Evolutionary conservation across 2,888 invertebrate genomes (phyloP).

Genomic region (Danaus chrysippus): DNA sequence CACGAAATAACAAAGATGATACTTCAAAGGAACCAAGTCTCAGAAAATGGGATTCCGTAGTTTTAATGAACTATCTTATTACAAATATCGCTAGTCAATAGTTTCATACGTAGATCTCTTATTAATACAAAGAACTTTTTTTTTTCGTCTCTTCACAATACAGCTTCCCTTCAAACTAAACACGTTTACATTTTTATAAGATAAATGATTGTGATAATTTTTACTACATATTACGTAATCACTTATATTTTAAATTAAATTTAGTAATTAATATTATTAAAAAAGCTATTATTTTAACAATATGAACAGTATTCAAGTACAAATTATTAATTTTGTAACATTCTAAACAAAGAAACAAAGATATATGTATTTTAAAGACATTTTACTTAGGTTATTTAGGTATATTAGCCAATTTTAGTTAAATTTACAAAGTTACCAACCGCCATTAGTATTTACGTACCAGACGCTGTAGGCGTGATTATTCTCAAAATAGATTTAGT

Average conservation of each 20-base stretch:
- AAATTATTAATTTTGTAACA: constrained; percentile 15
- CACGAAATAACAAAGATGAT: constrained; percentile 3
- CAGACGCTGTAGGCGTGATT: constrained; percentile 15
- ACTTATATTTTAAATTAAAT: constrained; percentile 9
- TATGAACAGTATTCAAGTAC: constrained; percentile 19
- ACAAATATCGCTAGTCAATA: no score
- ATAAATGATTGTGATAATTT: constrained; percentile 17
- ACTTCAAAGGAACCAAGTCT: neutral
- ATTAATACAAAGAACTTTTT: no score
- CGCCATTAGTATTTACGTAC: neutral
- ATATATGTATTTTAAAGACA: constrained; percentile 5
- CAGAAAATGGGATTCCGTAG: no score
- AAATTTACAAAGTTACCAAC: constrained; percentile 2
- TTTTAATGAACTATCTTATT: no score
- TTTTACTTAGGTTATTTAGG: constrained; percentile 3
- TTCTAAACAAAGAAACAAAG: constrained; percentile 6
- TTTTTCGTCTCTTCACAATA: no score
- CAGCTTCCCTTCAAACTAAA: no score
- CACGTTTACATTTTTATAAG: neutral
- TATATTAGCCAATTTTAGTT: constrained; percentile 4
- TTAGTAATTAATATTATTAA: constrained; percentile 4
- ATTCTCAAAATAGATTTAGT: neutral
- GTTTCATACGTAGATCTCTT: no score
- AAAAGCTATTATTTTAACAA: constrained; percentile 1
- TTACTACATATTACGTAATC: constrained; percentile 6